Conservation (phyloP, 2,113 vertebrate species). For the Hyperoodon ampullatus region DNA sequence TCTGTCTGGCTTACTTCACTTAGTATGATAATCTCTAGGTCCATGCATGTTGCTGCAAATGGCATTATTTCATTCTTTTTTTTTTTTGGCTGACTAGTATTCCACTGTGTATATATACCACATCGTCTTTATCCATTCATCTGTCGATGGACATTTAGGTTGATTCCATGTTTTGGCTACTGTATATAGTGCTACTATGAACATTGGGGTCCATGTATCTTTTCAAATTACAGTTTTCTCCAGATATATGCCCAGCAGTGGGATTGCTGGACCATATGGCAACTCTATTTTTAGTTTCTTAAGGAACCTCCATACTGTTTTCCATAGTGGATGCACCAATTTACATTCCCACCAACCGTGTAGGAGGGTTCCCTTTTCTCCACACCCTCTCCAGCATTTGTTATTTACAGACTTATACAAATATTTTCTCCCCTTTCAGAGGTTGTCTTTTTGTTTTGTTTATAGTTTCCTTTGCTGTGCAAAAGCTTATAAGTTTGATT, state of each 20-base stretch:
- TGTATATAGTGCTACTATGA: background rate
- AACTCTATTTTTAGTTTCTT: too few species aligned
- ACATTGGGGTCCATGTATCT: background rate
- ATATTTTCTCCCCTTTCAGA: background rate
- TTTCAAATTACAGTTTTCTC: background rate
- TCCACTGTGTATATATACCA: background rate
- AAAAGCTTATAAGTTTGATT: background rate
- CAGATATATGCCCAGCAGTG: background rate
- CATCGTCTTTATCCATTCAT: background rate
- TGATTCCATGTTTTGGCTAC: background rate
- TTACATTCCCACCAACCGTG: too few species aligned
- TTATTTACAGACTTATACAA: background rate
- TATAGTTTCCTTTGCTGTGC: background rate
- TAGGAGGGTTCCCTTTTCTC: background rate
- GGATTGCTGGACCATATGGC: background rate
- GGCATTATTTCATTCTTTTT: background rate
- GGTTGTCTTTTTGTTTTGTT: background rate
- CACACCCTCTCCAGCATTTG: background rate
- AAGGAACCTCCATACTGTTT: too few species aligned
- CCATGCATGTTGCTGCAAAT: background rate
- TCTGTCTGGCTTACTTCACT: background rate
- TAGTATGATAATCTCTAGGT: background rate
- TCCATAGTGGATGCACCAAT: too few species aligned
- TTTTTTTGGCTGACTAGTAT: background rate
- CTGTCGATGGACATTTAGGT: background rate